Percentiles rank a stretch among this genome's conserved stretches.
These are phyloP conservation scores for Sander lucioperca DNA, from an alignment of 2,113 vertebrate species.

Conservation along the genomic window DNA sequence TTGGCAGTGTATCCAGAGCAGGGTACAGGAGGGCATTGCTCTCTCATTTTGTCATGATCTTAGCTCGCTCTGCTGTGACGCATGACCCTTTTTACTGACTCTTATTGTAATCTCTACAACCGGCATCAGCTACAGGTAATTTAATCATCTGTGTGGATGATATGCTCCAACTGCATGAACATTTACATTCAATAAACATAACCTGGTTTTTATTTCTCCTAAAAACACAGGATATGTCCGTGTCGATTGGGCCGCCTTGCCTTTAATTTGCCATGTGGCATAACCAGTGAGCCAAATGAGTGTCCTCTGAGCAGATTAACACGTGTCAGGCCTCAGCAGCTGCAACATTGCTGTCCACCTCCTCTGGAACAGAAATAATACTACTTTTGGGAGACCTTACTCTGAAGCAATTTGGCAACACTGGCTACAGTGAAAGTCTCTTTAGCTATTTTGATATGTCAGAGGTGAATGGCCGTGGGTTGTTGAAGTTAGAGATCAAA, in stretches of 20 bases:
- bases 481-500: constrained; percentile 68
- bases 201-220: constrained; percentile 29
- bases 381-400: constrained; percentile 61
- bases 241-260: background rate
- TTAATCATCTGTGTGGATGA: constrained; percentile 41
- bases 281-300: constrained; percentile 70
- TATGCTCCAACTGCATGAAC: constrained; percentile 3
- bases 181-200: constrained; percentile 16
- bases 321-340: constrained; percentile 76
- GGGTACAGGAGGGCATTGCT: constrained; percentile 72
- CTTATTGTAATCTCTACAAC: constrained; percentile 18
- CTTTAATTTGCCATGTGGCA: constrained; percentile 70
- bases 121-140: constrained; percentile 47
- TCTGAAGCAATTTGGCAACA: constrained; percentile 52
- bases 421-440: constrained; percentile 59
- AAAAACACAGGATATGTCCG: constrained; percentile 10
- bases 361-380: constrained; percentile 59
- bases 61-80: constrained; percentile 68
- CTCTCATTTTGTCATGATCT: constrained; percentile 70
- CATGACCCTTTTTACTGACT: constrained; percentile 49
- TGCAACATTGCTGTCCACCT: constrained; percentile 64
- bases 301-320: constrained; percentile 76
- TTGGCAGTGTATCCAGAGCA: constrained; percentile 73
- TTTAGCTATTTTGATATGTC: constrained; percentile 77
- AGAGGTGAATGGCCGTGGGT: constrained; percentile 77